Conservation (phyloP, 2,797 vertebrate species). For the Pitangus sulphuratus region DNA sequence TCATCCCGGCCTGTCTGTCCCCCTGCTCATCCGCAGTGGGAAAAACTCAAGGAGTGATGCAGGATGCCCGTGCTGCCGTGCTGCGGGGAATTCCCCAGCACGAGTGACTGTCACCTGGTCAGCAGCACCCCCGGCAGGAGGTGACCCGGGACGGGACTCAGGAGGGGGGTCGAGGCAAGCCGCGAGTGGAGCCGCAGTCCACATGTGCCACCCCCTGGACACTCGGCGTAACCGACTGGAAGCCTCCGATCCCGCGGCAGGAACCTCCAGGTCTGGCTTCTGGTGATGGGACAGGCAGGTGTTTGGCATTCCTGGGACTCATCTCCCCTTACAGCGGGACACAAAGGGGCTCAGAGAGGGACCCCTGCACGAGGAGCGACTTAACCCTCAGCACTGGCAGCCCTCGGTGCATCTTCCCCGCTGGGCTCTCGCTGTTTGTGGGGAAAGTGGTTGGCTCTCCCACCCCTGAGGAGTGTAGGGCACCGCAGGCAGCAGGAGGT, state of each 20-base stretch:
- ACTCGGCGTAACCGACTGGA: neutral
- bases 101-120: rapidly evolving
- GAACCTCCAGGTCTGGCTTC: neutral
- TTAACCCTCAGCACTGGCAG: neutral
- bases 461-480: rapidly evolving
- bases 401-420: neutral
- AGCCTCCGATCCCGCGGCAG: rapidly evolving
- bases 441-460: rapidly evolving
- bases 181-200: neutral
- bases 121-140: neutral
- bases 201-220: slow-evolving; percentile 63
- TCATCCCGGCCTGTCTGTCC: neutral
- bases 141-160: neutral
- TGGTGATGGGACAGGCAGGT: neutral
- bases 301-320: neutral
- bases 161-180: neutral
- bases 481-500: rapidly evolving
- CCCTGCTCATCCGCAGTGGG: rapidly evolving
- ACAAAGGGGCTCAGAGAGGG: neutral
- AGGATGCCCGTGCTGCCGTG: rapidly evolving
- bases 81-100: neutral
- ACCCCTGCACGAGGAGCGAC: rapidly evolving
- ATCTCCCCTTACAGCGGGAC: rapidly evolving
- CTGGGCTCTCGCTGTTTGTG: rapidly evolving
- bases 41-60: neutral